A percentile compares a stretch with the other conserved stretches of the same genome.
Conservation (phyloP, 2,797 vertebrate species). For the Coracias cyanogaster region DNA sequence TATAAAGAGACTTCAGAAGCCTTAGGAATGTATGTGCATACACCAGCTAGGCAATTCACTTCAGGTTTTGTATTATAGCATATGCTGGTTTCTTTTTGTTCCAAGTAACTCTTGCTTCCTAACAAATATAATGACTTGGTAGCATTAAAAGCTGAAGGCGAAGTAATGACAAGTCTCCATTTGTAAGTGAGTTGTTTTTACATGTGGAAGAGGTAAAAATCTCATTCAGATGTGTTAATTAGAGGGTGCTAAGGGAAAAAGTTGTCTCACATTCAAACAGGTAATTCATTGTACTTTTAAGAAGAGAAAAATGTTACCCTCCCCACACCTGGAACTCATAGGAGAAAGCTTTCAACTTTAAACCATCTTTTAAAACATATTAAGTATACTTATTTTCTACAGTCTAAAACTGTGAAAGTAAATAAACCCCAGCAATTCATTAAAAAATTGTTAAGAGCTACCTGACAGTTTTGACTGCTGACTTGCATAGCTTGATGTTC, state of each 20-base stretch:
- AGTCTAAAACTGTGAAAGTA: neutral
- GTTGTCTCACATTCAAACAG: neutral
- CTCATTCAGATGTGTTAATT: neutral
- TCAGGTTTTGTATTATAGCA: neutral
- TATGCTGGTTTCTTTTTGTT: neutral
- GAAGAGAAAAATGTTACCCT: neutral
- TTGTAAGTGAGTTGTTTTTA: neutral
- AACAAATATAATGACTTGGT: neutral
- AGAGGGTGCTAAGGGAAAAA: neutral
- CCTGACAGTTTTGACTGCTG: slow-evolving; percentile 98
- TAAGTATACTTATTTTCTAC: neutral
- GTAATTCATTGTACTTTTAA: neutral
- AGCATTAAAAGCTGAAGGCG: neutral
- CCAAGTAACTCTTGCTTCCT: neutral
- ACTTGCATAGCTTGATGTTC: slow-evolving; percentile 96
- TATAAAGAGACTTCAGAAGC: neutral
- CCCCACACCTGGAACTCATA: neutral
- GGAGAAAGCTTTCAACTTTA: neutral
- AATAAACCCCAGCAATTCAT: neutral
- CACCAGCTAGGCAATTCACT: neutral
- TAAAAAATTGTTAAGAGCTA: slow-evolving; percentile 63
- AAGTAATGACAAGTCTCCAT: neutral
- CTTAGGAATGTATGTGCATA: neutral
- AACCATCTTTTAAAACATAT: neutral
- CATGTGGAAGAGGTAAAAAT: neutral